A percentile compares a stretch with the other conserved stretches of the same genome.
phyloP scores from a whole-genome alignment of 2,888 invertebrate species.

The Theodoxus fluviatilis region DNA sequence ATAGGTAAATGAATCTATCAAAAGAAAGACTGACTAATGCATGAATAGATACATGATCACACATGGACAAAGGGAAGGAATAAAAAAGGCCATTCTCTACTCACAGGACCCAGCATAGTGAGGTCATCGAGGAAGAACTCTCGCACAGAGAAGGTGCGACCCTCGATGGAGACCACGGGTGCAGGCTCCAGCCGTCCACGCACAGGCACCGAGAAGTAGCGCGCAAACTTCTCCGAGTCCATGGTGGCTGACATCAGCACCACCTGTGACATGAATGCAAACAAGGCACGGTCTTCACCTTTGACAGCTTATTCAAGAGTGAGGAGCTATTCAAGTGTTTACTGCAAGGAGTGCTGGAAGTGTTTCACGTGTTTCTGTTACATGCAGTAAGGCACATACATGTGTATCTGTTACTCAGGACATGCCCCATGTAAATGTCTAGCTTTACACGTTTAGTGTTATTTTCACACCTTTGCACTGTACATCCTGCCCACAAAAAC shows the following conservation, averaged over 20 bases:
- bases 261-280: constrained; percentile 34
- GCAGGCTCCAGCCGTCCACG: constrained; percentile 55
- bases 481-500: too few relatives aligned
- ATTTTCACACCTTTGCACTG: too few relatives aligned
- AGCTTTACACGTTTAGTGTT: too few relatives aligned
- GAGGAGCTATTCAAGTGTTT: too few relatives aligned
- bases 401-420: too few relatives aligned
- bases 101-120: constrained; percentile 49
- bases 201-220: constrained; percentile 72
- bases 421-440: too few relatives aligned
- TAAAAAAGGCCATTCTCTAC: constrained; percentile 20
- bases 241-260: constrained; percentile 96
- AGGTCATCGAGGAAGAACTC: constrained; percentile 64
- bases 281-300: too few relatives aligned
- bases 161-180: constrained; percentile 59
- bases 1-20: neutral
- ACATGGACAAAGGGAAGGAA: neutral
- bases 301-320: neutral
- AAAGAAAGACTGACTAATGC: neutral
- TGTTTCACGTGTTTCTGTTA: too few relatives aligned
- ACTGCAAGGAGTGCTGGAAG: too few relatives aligned
- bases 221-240: constrained; percentile 75
- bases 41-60: neutral
- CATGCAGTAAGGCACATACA: too few relatives aligned
- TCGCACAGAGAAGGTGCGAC: constrained; percentile 53